Evolutionary conservation across 2,888 invertebrate genomes (phyloP), one percentile per base, ranked within the genome.

Genomic region (Adineta ricciae): DNA sequence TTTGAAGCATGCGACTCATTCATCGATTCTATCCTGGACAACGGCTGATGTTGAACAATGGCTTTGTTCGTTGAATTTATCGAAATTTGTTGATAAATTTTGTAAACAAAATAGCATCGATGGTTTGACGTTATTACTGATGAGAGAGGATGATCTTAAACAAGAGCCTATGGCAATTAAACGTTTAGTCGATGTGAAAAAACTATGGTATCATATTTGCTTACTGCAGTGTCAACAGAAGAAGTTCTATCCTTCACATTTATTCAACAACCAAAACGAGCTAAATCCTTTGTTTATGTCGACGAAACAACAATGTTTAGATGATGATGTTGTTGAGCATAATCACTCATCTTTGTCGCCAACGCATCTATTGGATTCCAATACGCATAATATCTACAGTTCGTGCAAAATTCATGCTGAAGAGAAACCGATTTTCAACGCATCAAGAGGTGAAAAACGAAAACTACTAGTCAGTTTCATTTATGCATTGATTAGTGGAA

Each of bases 401-500:
- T 64, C 64, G 32, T 64, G 64, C 32, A 19, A 36, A 32, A 16
- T 64, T 16, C 1, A n/a, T 78, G 3, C 2, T 38, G 8, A 41
- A 78, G 8, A 7, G 41, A 78, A 78, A 78, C 41, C 78, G 2
- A 1, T n/a, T 78, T 41, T n/a, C 4, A 3, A n/a, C 41, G n/a
- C 24, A 11, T 56, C 32, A 27, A 49, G 24, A 9, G 84, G 84
- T 32, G 85, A 85, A 85, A 85, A 73, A n/a, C 85, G 78, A 27
- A 85, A 84, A 73, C 73, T 83, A 54, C 49, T 85, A 32, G 84
- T 90, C 21, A 89, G 90, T 87, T 90, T 89, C 86, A 41, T 89
- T 21, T 91, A 91, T 87, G 88, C 89, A 85, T 89, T 89, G 87
- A 72, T 88, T 36, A 90, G 90, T 38, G 89, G 89, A 84, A 87